Conservation (phyloP, 2,797 vertebrate genomes). For the Agapornis canus region DNA sequence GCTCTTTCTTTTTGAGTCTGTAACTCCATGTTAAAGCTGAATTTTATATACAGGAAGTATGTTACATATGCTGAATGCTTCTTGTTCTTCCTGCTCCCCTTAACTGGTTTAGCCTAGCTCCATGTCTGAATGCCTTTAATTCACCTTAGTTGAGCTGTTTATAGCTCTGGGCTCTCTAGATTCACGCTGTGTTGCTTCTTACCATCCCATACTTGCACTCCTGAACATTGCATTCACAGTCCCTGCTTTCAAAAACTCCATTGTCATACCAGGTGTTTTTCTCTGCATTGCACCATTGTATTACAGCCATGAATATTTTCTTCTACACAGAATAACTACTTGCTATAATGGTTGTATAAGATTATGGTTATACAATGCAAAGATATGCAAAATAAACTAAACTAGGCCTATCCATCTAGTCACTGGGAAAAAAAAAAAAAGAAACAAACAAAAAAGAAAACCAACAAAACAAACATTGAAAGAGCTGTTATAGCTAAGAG, state of each 20-base stretch:
- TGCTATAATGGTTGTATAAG: not conserved
- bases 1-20: not conserved
- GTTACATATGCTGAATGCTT: not conserved
- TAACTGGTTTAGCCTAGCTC: not conserved
- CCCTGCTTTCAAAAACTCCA: not conserved
- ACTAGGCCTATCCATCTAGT: not conserved
- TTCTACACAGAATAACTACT: not conserved
- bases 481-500: no score
- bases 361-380: not conserved
- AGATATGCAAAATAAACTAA: not conserved
- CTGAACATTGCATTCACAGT: fast-evolving
- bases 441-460: no score
- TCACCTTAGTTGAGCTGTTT: not conserved
- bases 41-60: not conserved
- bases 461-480: not conserved
- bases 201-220: fast-evolving
- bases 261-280: not conserved
- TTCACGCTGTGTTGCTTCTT: not conserved
- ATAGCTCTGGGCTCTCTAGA: not conserved
- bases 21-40: not conserved
- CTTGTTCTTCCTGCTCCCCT: not conserved
- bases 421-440: no score
- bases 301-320: fast-evolving
- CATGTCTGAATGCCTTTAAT: not conserved
- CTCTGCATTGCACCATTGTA: not conserved